phyloP scores from a whole-genome alignment of 2,113 vertebrate genomes.

The Rhabdornis inornatus region DNA sequence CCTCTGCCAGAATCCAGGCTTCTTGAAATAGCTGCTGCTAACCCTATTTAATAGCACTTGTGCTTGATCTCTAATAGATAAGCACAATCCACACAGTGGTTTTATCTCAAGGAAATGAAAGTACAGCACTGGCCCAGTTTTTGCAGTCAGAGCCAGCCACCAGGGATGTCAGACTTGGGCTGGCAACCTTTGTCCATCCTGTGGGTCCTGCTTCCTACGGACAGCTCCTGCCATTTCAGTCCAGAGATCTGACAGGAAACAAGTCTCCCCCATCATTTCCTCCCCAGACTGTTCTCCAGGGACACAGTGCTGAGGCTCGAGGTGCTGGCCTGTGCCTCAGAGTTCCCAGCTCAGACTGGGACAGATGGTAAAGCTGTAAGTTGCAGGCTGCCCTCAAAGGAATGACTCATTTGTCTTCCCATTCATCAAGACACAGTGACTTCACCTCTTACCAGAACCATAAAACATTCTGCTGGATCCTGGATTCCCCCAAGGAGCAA shows the following conservation, averaged over 20 bases:
- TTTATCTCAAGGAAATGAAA: not conserved
- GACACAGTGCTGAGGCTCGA: not conserved
- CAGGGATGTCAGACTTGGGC: not conserved
- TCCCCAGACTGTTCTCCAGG: not conserved
- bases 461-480: not conserved
- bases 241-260: not conserved
- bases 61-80: not conserved
- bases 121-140: not conserved
- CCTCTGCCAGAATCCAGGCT: not conserved
- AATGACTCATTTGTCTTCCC: constrained; percentile 52
- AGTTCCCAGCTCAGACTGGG: not conserved
- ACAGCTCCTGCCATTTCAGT: not conserved
- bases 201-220: not conserved
- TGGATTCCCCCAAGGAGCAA: not conserved
- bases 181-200: not conserved
- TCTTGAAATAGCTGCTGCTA: not conserved
- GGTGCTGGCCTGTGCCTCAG: not conserved
- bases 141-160: not conserved
- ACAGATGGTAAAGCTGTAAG: constrained; percentile 40
- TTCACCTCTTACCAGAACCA: constrained; percentile 50
- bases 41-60: not conserved
- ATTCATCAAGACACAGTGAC: constrained; percentile 5
- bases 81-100: not conserved
- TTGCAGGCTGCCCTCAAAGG: not conserved
- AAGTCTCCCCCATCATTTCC: not conserved